Conservation (phyloP, 2,888 invertebrate species). For the Eretmocerus hayati region DNA sequence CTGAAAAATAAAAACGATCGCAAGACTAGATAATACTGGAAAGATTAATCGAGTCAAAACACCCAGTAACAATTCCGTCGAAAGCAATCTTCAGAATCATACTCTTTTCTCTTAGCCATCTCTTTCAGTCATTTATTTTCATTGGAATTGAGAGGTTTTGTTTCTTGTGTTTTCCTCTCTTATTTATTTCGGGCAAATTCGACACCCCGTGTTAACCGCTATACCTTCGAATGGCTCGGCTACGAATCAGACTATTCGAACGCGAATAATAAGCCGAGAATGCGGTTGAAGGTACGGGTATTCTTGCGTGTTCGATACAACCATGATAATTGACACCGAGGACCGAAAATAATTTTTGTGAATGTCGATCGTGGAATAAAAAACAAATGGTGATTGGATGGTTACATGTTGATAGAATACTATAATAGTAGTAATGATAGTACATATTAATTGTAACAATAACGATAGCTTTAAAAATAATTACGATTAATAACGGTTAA, state of each 20-base stretch:
- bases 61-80: conserved; percentile 27
- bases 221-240: too few relatives aligned
- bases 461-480: not conserved
- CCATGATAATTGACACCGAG: conserved; percentile 16
- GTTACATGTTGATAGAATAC: conserved; percentile 1
- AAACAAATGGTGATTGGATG: conserved; percentile 2
- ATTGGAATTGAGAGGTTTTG: too few relatives aligned
- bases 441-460: conserved; percentile 5
- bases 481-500: conserved; percentile 2
- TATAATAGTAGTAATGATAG: conserved; percentile 9
- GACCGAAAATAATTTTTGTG: conserved; percentile 18
- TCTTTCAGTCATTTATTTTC: conserved; percentile 11
- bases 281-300: too few relatives aligned
- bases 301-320: too few relatives aligned
- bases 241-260: too few relatives aligned
- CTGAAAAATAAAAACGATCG: conserved; percentile 34
- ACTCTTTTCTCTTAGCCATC: conserved; percentile 20
- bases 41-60: conserved; percentile 43
- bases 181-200: too few relatives aligned
- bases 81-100: conserved; percentile 13
- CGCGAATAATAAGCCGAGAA: too few relatives aligned
- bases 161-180: too few relatives aligned
- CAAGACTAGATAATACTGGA: conserved; percentile 48
- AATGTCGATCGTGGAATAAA: conserved; percentile 5
- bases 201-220: too few relatives aligned